phyloP scores from a whole-genome alignment of 1,140 invertebrate species.

The Chironomus tepperi region DNA sequence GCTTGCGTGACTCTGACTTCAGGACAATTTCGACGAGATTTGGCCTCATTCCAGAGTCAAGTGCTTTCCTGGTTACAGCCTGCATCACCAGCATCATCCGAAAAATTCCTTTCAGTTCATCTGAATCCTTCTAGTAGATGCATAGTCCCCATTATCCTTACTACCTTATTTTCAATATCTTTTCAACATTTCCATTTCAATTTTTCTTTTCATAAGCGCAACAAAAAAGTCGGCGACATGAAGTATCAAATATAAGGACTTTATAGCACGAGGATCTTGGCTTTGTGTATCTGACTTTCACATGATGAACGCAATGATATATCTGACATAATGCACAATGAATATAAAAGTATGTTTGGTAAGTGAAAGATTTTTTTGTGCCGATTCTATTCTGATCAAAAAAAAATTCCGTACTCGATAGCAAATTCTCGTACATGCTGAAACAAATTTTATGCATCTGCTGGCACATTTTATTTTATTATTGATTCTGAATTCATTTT shows the following conservation, averaged over 20 bases:
- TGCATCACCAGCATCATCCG: too few relatives aligned
- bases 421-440: background rate
- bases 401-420: background rate
- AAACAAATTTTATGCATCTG: constrained; percentile 13
- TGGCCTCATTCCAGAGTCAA: too few relatives aligned
- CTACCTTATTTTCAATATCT: too few relatives aligned
- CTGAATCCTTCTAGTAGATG: too few relatives aligned
- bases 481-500: constrained; percentile 8
- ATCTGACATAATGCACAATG: background rate
- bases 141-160: too few relatives aligned
- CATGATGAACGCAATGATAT: background rate
- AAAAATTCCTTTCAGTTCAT: too few relatives aligned
- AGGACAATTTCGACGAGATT: too few relatives aligned
- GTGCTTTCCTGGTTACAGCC: too few relatives aligned
- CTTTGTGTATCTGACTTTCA: background rate
- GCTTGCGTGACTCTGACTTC: too few relatives aligned
- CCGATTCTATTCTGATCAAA: background rate
- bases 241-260: background rate
- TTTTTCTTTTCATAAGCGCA: too few relatives aligned
- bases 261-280: background rate
- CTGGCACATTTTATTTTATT: background rate
- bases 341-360: background rate
- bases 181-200: too few relatives aligned
- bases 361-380: background rate
- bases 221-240: background rate